Percentiles rank a stretch among this genome's conserved stretches.
phyloP scores from a whole-genome alignment of 2,888 invertebrate genomes.

The Rhamnusium bicolor region DNA sequence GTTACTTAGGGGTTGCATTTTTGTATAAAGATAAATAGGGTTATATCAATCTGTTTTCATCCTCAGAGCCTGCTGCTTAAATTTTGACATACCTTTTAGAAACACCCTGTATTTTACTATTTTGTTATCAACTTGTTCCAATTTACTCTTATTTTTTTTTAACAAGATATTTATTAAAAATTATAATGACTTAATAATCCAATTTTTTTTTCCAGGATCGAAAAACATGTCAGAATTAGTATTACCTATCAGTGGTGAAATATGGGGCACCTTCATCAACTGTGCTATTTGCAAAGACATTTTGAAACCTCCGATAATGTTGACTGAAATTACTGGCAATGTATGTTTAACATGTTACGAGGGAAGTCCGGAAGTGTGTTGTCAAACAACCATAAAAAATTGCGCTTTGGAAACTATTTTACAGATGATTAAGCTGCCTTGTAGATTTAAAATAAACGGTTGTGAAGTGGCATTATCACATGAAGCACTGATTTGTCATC shows the following conservation, averaged over 20 bases:
- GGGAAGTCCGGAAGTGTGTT: constrained; percentile 41
- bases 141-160: no score
- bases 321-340: constrained; percentile 60
- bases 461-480: constrained; percentile 53
- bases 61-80: no score
- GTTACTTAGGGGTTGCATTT: no score
- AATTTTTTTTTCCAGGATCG: neutral
- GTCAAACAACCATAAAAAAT: constrained; percentile 50
- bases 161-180: no score
- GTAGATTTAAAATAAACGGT: constrained; percentile 58
- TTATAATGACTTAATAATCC: no score
- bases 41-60: no score
- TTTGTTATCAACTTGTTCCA: no score
- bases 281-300: constrained; percentile 57
- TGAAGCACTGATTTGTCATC: constrained; percentile 52
- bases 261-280: constrained; percentile 46
- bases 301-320: constrained; percentile 62
- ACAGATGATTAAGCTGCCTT: constrained; percentile 56
- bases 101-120: no score
- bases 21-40: no score
- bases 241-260: constrained; percentile 54
- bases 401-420: constrained; percentile 56
- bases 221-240: constrained; percentile 48
- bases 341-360: constrained; percentile 60
- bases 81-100: no score